Evolutionary conservation across 2,797 vertebrate genomes (phyloP).

Genomic region (Spheniscus humboldti): DNA sequence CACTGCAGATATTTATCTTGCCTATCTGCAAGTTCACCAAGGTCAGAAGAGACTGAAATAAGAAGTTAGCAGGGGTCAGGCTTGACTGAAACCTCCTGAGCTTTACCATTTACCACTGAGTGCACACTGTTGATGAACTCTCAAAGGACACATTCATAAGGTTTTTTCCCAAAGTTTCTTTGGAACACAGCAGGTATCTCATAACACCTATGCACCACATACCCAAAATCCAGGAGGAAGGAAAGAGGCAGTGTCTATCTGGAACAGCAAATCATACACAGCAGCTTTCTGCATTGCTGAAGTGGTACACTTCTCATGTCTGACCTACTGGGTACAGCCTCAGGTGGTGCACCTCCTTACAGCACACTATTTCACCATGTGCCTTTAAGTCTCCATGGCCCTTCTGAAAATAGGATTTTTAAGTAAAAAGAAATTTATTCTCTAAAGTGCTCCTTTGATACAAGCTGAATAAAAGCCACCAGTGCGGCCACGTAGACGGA

Average conservation of each 20-base stretch:
- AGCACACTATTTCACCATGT: not conserved
- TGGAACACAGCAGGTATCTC: not conserved
- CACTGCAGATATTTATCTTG: not conserved
- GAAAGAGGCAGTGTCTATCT: too few species aligned
- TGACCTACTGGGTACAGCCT: too few species aligned
- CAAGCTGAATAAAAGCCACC: not conserved
- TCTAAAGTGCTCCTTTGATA: not conserved
- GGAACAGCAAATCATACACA: not conserved
- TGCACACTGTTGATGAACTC: not conserved
- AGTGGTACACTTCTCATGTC: rapidly evolving
- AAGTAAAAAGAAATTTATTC: not conserved
- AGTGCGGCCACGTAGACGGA: rapidly evolving
- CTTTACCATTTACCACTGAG: not conserved
- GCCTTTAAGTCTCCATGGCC: not conserved
- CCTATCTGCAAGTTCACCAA: too few species aligned
- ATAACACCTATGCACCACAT: too few species aligned
- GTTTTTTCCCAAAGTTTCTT: not conserved
- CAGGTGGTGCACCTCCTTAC: not conserved
- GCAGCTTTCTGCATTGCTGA: not conserved
- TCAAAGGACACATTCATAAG: not conserved
- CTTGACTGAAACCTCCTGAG: not conserved
- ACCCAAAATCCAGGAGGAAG: not conserved
- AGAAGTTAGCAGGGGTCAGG: not conserved
- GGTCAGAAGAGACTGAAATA: not conserved
- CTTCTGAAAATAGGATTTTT: not conserved